Percentiles rank a stretch among this genome's conserved stretches.
These are phyloP conservation scores for Ivindomyrus marchei DNA, from an alignment of 2,113 vertebrate species.

Conservation along the genomic window DNA sequence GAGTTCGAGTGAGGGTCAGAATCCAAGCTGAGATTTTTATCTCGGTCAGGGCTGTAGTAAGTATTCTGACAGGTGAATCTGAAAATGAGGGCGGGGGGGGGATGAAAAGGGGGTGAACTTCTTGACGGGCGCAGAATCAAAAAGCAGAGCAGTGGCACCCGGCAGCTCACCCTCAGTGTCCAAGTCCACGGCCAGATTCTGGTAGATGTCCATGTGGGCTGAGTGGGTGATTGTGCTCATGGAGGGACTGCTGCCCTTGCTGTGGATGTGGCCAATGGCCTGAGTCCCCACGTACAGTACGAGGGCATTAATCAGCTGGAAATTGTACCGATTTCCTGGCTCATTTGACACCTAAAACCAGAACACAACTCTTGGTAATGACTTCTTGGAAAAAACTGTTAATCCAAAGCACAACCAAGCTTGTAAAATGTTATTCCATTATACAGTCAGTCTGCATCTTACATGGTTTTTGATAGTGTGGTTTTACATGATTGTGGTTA, in stretches of 20 bases:
- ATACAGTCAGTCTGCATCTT: neutral
- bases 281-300: slow-evolving; percentile 97
- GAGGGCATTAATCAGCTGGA: slow-evolving; percentile 95
- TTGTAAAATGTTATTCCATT: neutral
- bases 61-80: slow-evolving; percentile 2
- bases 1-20: neutral
- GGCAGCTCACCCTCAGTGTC: slow-evolving; percentile 85
- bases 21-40: neutral
- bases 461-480: neutral
- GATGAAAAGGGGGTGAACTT: too few species aligned
- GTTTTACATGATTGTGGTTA: neutral
- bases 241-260: slow-evolving; percentile 96
- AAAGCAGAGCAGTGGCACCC: neutral
- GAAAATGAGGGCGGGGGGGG: too few species aligned
- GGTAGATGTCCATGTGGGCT: slow-evolving; percentile 99
- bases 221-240: slow-evolving; percentile 99
- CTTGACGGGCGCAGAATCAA: too few species aligned
- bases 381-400: neutral
- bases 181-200: slow-evolving; percentile 94
- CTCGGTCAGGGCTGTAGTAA: neutral
- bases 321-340: slow-evolving; percentile 97
- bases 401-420: neutral
- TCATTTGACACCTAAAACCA: slow-evolving; percentile 84
- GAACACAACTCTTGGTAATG: neutral
- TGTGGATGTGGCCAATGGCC: slow-evolving; percentile 97